These are phyloP conservation scores for Mobula hypostoma DNA, from an alignment of 2,113 vertebrate species.

Conservation along the genomic window DNA sequence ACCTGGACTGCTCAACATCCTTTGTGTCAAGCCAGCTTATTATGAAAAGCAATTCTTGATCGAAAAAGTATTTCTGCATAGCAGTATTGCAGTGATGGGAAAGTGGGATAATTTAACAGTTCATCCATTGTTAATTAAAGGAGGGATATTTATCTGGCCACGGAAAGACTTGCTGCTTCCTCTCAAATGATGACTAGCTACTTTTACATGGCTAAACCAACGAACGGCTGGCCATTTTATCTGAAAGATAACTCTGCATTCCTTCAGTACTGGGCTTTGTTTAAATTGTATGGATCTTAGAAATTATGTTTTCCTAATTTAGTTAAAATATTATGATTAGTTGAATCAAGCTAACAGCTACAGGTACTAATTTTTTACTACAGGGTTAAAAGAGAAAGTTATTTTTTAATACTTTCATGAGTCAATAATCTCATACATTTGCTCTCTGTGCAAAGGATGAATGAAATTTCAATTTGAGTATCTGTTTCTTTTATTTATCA, in stretches of 20 bases:
- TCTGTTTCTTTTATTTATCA: background rate
- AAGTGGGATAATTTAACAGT: background rate
- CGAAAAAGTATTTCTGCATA: background rate
- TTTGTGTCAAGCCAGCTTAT: background rate
- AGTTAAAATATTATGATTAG: background rate
- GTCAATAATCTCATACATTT: background rate
- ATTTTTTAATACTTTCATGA: background rate
- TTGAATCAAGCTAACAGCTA: background rate
- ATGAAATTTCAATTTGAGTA: background rate
- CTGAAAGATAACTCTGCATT: background rate
- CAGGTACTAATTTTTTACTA: background rate
- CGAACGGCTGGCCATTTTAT: background rate
- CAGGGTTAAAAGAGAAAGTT: background rate
- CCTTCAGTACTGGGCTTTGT: background rate
- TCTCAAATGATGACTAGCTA: background rate
- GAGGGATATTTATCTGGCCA: background rate
- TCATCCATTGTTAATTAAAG: background rate
- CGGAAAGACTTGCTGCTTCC: background rate
- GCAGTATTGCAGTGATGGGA: background rate
- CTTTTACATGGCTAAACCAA: background rate
- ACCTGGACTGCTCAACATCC: background rate
- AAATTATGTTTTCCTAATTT: background rate
- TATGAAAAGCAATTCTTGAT: no score
- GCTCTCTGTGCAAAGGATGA: background rate
- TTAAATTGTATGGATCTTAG: background rate